Base-by-base conservation (phyloP, 1,140 invertebrate genomes). In the Hypsibius dujardini region DNA sequence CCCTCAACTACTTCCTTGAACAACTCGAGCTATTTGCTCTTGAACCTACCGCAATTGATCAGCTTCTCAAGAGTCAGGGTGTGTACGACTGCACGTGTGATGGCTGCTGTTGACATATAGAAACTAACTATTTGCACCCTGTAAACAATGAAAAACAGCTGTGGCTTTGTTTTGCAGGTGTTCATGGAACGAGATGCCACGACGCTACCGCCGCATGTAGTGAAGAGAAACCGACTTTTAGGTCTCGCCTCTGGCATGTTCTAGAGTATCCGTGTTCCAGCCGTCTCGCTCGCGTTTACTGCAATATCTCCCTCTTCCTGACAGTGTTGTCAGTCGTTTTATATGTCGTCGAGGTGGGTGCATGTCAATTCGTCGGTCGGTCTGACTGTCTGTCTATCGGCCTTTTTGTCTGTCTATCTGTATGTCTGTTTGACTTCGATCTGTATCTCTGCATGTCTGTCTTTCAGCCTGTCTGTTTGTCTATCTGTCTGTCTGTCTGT, bases 1-100 rank as follows among this genome's bases (percentile, higher is more conserved):
- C 62, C 3, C 3, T 67, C 3, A 45, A 67, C 42, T 67, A 67
- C 62, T 67, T 67, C 42, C 42, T 67, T 12, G 62, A 67, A 67
- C 62, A 67, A 45, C 62, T 67, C 12, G 62, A 67, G 42, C 12
- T 67, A 15, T 67, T 67, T 42, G 62, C 12, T 7, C 42, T 67
- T 67, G 62, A 67, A 7, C 12, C 12, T 12, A 15, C 62, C 3
- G 62, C 42, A 7, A 42, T 67, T 67, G 42, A 12, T 3, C 62
- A 45, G 42, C 42, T 15, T 12, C 45, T 67, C 3, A 12, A 45
- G 12, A 15, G 3, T 7, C 12, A 67, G 45, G 62, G 62, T 67
- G 12, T 12, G 62, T 67, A 28, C 62, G 42, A 7, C 50, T 7
- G n/a, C 7, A 56, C 50, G n/a, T 56, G 50, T 12, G n/a, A 56